Percentiles rank a stretch among this genome's conserved stretches.
Conservation (phyloP, 2,797 vertebrate genomes). For the Pyrocephalus nanus region DNA sequence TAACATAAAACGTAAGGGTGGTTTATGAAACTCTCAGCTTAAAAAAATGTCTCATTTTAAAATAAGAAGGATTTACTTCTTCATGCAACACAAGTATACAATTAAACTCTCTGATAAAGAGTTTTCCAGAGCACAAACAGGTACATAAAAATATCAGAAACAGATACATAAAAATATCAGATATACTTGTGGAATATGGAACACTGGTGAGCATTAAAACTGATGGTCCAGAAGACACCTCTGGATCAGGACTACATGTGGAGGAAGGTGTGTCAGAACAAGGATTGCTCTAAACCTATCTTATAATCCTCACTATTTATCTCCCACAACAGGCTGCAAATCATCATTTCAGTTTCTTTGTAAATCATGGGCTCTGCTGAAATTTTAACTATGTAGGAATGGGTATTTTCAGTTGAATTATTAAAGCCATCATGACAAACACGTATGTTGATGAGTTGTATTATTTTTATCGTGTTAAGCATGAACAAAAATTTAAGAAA, state of each 20-base stretch:
- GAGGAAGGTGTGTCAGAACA: not conserved
- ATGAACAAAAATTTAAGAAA: not conserved
- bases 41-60: not conserved
- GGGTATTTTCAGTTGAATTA: not conserved
- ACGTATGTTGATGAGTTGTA: not conserved
- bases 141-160: not conserved
- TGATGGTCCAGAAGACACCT: not conserved
- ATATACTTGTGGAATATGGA: not conserved
- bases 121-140: not conserved
- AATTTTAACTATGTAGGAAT: not conserved
- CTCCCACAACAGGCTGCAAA: not conserved
- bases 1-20: fast-evolving
- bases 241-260: not conserved
- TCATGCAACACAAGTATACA: not conserved
- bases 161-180: not conserved
- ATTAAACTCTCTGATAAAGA: not conserved
- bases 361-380: not conserved
- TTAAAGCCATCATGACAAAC: not conserved
- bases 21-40: not conserved
- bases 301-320: not conserved
- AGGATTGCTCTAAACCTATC: not conserved
- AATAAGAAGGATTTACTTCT: not conserved
- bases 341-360: not conserved
- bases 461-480: not conserved
- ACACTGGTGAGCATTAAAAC: not conserved